Conservation (phyloP, 2,113 vertebrate species). For the Prionailurus viverrinus region DNA sequence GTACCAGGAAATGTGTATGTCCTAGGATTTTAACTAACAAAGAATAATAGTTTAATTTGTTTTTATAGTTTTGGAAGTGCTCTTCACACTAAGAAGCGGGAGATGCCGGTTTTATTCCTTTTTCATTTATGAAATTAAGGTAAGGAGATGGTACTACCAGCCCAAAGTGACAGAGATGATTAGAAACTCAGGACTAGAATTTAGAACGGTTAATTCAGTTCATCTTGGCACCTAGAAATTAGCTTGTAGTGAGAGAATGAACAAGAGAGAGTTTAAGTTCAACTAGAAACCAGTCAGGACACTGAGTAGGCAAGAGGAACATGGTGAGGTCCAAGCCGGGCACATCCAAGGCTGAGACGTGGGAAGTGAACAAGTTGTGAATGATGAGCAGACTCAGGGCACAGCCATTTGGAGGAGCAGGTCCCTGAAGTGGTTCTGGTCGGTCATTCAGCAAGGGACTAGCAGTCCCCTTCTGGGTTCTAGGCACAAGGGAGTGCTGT, state of each 20-base stretch:
- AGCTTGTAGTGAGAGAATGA: neutral
- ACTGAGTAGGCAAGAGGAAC: neutral
- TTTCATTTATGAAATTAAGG: neutral
- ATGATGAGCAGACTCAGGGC: neutral
- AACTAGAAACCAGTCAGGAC: neutral
- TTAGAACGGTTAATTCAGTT: neutral
- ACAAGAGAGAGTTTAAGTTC: neutral
- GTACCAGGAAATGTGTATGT: neutral
- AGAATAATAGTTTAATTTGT: neutral
- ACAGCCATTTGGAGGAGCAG: neutral
- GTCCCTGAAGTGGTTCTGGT: neutral
- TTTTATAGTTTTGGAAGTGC: neutral
- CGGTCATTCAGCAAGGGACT: neutral
- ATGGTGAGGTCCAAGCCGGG: neutral
- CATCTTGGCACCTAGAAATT: neutral
- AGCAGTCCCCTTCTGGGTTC: too few species aligned
- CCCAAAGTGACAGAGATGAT: neutral
- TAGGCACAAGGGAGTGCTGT: neutral
- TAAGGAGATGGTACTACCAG: neutral
- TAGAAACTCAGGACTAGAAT: neutral
- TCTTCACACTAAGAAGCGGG: neutral
- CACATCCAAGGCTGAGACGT: too few species aligned
- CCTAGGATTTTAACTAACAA: neutral
- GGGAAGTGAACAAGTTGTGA: neutral
- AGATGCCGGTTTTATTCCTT: neutral